Conservation (phyloP, 2,888 invertebrate genomes). For the Dasypolia templi region DNA sequence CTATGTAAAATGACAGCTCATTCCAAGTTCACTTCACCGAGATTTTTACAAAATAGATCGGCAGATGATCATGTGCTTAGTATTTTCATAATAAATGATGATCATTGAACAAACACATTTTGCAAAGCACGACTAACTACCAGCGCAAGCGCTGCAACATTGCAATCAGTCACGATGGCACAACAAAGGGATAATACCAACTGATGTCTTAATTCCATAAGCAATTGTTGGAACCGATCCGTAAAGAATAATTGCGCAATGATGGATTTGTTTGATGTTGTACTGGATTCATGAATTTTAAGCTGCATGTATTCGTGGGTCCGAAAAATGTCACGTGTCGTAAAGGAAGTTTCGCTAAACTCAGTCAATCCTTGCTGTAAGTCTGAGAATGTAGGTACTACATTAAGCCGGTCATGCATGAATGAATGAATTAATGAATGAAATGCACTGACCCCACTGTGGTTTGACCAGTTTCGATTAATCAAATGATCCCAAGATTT, state of each 20-base stretch:
- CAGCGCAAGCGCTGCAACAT: constrained; percentile 11
- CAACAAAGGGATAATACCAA: neutral
- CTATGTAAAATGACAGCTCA: neutral
- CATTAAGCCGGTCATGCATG: too few relatives aligned
- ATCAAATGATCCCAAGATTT: too few relatives aligned
- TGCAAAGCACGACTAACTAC: constrained; percentile 17
- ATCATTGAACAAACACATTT: constrained; percentile 8
- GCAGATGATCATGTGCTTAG: neutral
- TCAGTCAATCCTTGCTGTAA: neutral
- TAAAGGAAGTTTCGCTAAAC: neutral
- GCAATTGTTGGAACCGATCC: constrained; percentile 1
- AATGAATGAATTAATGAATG: too few relatives aligned
- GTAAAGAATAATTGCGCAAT: neutral
- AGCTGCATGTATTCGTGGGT: neutral
- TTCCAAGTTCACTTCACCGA: neutral
- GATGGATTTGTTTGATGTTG: neutral
- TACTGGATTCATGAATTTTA: neutral
- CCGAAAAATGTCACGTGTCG: neutral
- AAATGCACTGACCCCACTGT: too few relatives aligned
- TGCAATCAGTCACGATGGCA: constrained; percentile 24
- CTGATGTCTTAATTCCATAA: constrained; percentile 26
- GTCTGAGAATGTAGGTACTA: neutral
- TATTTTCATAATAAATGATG: neutral
- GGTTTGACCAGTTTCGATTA: too few relatives aligned
- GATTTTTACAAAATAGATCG: neutral